A percentile compares a stretch with the other conserved stretches of the same genome.
These are phyloP conservation scores for Oreocharis arfaki DNA, from an alignment of 2,113 vertebrate genomes.

Conservation along the genomic window DNA sequence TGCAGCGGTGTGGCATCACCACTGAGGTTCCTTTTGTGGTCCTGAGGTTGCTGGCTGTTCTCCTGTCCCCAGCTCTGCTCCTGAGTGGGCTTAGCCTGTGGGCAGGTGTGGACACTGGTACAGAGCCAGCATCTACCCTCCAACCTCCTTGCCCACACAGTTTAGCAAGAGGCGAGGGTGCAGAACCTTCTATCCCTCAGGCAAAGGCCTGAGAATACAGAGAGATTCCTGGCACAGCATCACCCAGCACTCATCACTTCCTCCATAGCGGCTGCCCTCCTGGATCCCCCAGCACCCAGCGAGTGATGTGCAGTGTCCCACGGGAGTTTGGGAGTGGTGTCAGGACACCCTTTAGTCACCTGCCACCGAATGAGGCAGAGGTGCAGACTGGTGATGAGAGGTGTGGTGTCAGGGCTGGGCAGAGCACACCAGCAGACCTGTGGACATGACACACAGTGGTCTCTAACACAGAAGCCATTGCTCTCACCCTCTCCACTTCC, in stretches of 20 bases:
- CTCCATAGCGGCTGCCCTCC: background rate
- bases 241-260: background rate
- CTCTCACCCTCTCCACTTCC: background rate
- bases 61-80: background rate
- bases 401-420: background rate
- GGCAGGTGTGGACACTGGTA: background rate
- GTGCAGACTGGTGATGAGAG: background rate
- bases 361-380: background rate
- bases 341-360: background rate
- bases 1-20: background rate
- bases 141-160: background rate
- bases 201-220: background rate
- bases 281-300: background rate
- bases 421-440: background rate
- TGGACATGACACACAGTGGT: background rate
- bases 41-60: background rate
- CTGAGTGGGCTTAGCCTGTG: background rate
- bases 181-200: background rate
- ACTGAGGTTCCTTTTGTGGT: background rate
- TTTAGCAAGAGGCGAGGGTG: background rate
- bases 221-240: background rate
- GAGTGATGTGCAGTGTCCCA: background rate
- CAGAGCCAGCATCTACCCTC: background rate
- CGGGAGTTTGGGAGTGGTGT: background rate
- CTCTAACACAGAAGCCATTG: background rate